Base-by-base conservation (phyloP, 37 sponge, comb jelly and placozoan species). In the Beroe forskalii region DNA sequence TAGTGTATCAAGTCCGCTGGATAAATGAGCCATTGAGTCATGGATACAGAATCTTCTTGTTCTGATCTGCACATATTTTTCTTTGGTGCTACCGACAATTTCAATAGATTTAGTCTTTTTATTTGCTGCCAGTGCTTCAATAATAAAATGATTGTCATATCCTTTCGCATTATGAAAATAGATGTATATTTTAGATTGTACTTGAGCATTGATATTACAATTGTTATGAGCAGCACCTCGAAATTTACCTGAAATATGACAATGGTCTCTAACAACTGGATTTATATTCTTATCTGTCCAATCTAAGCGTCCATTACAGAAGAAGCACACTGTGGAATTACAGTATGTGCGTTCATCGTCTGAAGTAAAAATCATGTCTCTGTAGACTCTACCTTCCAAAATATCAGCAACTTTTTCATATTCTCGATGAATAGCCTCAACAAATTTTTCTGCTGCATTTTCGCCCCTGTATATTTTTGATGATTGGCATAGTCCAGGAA, bases 101-200 rank as follows among this genome's bases (percentile, higher is more conserved):
- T 35, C 38, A 32, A 69, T 69, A 1, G 9, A 6, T 20, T 37
- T 37, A 3, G 32, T 17, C 0, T 69, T 1, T 32, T 32, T 32
- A 35, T 69, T 28, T 36, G 72, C 35, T 20, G 72, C 72, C 3
- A 69, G 38, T 14, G 36, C 32, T 32, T 69, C 1, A 14, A 69
- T 69, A 2, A 69, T 2, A 37, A 69, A 69, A 17, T 69, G 72
- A 17, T 69, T 69, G 19, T 69, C 72, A 35, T 69, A 69, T 3
- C 72, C 72, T 69, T 69, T 69, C 14, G 72, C 72, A 17, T 69
- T 69, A 32, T 69, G 72, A 69, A 69, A 69, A 32, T 35, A 69
- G 1, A 69, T 32, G 14, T 32, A 4, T 2, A 35, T 19, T 32
- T 33, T 28, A 32, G 24, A 32, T 20, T 69, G 72, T 35, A 33